A percentile compares a stretch with the other conserved stretches of the same genome.
These are phyloP conservation scores for Sebastiscus albofasciatus DNA, from an alignment of 2,797 vertebrate genomes.

Conservation along the genomic window DNA sequence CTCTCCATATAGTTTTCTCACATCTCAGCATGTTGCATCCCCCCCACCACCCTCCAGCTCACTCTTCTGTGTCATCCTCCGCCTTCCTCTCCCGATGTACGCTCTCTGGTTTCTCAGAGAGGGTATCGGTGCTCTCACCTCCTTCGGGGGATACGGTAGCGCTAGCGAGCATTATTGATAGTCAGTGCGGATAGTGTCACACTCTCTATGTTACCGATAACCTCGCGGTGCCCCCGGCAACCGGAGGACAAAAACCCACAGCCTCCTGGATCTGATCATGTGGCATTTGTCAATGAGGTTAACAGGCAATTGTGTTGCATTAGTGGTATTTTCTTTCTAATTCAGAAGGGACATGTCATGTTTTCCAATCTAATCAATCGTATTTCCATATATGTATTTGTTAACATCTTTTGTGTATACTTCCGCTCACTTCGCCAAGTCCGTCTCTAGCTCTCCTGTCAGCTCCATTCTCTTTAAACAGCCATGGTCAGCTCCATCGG, in stretches of 20 bases:
- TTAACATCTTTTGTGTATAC: too few species aligned
- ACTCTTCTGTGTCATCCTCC: constrained; percentile 16
- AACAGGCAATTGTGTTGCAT: constrained; percentile 15
- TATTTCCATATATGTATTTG: too few species aligned
- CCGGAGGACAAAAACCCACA: constrained; percentile 35
- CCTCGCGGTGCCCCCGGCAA: constrained; percentile 44
- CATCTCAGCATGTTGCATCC: constrained; percentile 30
- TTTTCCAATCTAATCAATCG: too few species aligned
- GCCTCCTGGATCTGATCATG: constrained; percentile 21
- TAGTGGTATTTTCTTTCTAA: too few species aligned
- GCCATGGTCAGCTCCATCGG: too few species aligned
- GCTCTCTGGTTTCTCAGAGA: constrained; percentile 52
- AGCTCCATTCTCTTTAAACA: too few species aligned
- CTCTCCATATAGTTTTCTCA: constrained; percentile 11
- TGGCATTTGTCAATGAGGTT: neutral
- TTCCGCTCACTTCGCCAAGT: too few species aligned
- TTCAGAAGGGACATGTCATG: too few species aligned
- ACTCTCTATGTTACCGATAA: constrained; percentile 61
- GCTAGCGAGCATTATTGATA: constrained; percentile 48
- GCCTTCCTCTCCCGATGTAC: neutral
- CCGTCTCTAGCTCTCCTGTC: too few species aligned
- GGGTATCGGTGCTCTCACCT: constrained; percentile 44
- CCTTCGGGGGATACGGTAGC: constrained; percentile 44
- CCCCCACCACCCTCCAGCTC: neutral
- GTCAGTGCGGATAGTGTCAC: constrained; percentile 56